Evolutionary conservation across 2,113 vertebrate species (phyloP).

Genomic region (Cepphus grylle): DNA sequence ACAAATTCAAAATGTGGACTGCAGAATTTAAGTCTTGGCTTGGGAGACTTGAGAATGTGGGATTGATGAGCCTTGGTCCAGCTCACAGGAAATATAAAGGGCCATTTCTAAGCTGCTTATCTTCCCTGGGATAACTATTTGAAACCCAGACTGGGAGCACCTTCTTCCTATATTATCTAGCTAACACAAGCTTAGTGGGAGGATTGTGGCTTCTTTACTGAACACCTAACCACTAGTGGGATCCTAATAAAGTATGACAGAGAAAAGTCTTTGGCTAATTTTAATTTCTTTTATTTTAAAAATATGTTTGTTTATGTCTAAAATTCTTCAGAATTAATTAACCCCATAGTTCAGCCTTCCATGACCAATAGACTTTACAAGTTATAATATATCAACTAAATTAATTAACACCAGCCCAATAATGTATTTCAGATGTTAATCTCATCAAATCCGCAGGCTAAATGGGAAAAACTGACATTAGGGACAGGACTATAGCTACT

Average conservation of each 20-base stretch:
- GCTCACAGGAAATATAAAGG: not conserved
- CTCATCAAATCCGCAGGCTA: conserved; percentile 10
- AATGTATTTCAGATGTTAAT: conserved; percentile 25
- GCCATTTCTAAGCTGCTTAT: not conserved
- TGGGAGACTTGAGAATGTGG: not conserved
- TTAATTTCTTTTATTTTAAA: not conserved
- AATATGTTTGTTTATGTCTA: not conserved
- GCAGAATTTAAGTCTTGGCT: not conserved
- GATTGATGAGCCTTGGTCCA: not conserved
- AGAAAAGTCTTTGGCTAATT: not conserved
- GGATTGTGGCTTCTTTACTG: not conserved
- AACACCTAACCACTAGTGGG: not conserved
- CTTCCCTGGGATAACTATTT: not conserved
- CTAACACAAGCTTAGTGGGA: not conserved
- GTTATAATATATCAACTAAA: not conserved
- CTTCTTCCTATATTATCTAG: not conserved
- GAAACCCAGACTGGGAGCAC: not conserved
- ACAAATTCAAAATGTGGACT: not conserved
- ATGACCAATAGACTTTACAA: not conserved
- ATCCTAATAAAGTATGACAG: not conserved
- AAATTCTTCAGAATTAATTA: not conserved
- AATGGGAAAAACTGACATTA: not conserved
- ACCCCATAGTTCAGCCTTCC: not conserved
- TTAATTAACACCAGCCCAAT: conserved; percentile 6
- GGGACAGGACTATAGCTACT: not conserved